Evolutionary conservation across 1,140 invertebrate genomes (phyloP).

Genomic region (Pseudomyrmex pallidus): DNA sequence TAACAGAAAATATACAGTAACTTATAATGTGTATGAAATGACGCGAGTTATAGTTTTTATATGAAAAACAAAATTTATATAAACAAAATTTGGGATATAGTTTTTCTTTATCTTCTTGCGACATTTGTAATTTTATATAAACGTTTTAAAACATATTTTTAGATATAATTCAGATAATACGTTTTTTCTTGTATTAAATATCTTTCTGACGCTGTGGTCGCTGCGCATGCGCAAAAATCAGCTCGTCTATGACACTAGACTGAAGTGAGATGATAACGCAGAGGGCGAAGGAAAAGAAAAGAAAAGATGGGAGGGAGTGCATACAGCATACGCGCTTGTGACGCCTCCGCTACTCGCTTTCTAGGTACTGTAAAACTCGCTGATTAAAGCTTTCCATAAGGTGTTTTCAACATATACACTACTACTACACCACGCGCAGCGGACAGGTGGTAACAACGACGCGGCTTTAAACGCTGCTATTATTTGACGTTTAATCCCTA

Average conservation of each 20-base stretch:
- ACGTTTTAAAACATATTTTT: too few species aligned
- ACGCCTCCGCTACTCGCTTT: conserved; percentile 24
- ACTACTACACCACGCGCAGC: conserved; percentile 2
- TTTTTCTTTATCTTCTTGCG: too few species aligned
- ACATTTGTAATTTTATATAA: too few species aligned
- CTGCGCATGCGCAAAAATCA: background rate
- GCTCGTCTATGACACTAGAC: background rate
- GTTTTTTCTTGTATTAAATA: too few species aligned
- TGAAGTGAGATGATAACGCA: conserved; percentile 39
- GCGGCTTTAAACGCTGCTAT: conserved; percentile 35
- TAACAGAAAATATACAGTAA: too few species aligned
- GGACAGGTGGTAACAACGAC: conserved; percentile 45
- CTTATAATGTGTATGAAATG: too few species aligned
- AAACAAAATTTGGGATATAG: too few species aligned
- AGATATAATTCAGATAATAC: too few species aligned
- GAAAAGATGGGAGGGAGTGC: too few species aligned
- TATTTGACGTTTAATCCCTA: conserved; percentile 24
- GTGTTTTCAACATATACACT: conserved; percentile 18
- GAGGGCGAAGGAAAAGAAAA: background rate
- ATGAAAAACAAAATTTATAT: too few species aligned
- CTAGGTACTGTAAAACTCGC: conserved; percentile 4
- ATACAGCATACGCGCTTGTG: background rate
- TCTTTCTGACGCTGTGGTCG: too few species aligned
- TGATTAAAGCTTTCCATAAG: conserved; percentile 24
- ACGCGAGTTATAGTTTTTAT: too few species aligned